Percentiles rank a stretch among this genome's conserved stretches.
phyloP scores from a whole-genome alignment of 2,888 invertebrate genomes.

The Seira musarum region DNA sequence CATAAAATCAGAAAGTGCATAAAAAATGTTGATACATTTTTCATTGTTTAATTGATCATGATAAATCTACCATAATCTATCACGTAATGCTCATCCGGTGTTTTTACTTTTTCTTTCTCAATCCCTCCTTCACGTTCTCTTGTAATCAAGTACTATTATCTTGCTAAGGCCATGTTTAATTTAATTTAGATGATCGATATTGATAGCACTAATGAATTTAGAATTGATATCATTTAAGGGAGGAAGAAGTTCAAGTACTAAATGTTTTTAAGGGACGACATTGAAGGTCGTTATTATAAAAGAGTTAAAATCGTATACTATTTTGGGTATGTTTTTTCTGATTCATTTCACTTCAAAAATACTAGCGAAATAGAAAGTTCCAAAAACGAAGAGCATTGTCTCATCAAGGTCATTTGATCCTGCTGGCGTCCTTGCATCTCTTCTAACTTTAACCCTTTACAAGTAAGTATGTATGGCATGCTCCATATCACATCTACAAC shows the following conservation, averaged over 20 bases:
- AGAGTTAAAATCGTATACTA: neutral
- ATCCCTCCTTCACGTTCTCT: neutral
- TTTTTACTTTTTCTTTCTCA: neutral
- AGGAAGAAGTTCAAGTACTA: neutral
- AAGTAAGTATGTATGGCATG: no score
- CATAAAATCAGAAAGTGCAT: neutral
- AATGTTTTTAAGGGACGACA: neutral
- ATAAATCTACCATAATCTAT: neutral
- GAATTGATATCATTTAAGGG: neutral
- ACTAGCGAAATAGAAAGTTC: conserved; percentile 45
- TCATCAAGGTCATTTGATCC: conserved; percentile 36
- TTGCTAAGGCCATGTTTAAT: neutral
- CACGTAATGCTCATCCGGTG: neutral
- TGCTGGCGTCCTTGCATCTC: neutral
- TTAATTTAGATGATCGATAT: neutral
- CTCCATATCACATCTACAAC: no score
- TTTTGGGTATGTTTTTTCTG: no score
- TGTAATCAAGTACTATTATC: neutral
- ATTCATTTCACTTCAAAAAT: no score
- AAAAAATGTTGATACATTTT: no score
- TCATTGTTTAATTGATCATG: neutral
- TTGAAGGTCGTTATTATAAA: neutral
- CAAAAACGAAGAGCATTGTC: conserved; percentile 1
- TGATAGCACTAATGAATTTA: neutral
- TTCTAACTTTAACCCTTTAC: no score